Base-by-base conservation (phyloP, 2,113 vertebrate genomes). In the Boulengeromyrus knoepffleri region DNA sequence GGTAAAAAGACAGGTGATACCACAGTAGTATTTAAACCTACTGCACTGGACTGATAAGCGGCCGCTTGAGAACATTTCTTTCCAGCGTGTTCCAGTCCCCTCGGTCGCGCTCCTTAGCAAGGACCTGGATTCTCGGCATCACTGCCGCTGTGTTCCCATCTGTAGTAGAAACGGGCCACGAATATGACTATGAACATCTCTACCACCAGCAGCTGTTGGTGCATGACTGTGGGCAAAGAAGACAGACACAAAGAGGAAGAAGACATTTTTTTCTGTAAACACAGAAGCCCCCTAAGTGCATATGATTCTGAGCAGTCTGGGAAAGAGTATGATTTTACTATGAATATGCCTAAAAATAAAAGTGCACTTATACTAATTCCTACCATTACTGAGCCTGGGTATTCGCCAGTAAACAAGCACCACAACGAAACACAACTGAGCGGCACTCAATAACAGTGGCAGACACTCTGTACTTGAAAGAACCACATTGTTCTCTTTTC, bases 121-220 rank as follows among this genome's bases (percentile, higher is more conserved):
- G 46, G 66, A 66, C 10, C 8, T 80, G 52, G 88, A 46, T 9
- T 36, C 42, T 80, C 88, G 0, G 17, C 6, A 12, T 80, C 66
- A 77, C 27, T n/a, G 88, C 36, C 46, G 3, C 42, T 50, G 77
- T 85, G 86, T 5, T 27, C 13, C 19, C 89, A 83, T 24, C 89
- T 53, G 83, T 90, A 90, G 84, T 87, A 90, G 83, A 85, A 90
- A 56, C 89, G 89, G 27, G 84, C 42, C 7, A 36, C n/a, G 21
- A 87, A 39, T 19, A 70, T 50, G 31, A 87, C 8, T 12, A 87
- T 62, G 84, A 90, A 90, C 89, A 90, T 90, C 84, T 90, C 89
- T 10, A 90, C 46, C 42, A 90, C 89, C 50, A 90, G 4, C 89
- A 90, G 53, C 89, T 90, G 83, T 42, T 90, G 89, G 3, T 70